These are phyloP conservation scores for Odontamblyopus rebecca DNA, from an alignment of 2,797 vertebrate species.

Conservation along the genomic window DNA sequence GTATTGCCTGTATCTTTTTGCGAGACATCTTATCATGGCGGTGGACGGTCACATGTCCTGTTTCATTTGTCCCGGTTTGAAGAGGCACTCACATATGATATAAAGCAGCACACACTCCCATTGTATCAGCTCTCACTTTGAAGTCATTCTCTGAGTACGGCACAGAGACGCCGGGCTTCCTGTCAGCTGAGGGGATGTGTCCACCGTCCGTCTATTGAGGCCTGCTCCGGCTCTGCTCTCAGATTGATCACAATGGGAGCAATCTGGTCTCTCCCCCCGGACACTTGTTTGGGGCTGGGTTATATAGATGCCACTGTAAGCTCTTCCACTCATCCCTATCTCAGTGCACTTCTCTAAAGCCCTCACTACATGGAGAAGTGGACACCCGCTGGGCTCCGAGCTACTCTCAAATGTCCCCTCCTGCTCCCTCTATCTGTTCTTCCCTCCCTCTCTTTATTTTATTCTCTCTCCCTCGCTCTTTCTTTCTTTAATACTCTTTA, in stretches of 20 bases:
- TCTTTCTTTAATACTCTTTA: constrained; percentile 44
- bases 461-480: neutral
- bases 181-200: constrained; percentile 41
- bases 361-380: constrained; percentile 39
- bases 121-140: constrained; percentile 19
- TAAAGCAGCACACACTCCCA: constrained; percentile 14
- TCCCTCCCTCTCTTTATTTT: constrained; percentile 25
- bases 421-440: neutral
- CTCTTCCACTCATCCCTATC: constrained; percentile 54
- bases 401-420: constrained; percentile 34
- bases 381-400: constrained; percentile 25
- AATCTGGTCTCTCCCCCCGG: constrained; percentile 43
- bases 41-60: constrained; percentile 3
- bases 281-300: constrained; percentile 53
- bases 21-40: neutral
- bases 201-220: constrained; percentile 52
- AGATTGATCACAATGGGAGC: constrained; percentile 63
- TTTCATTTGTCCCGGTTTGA: neutral
- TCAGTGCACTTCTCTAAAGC: constrained; percentile 54
- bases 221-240: constrained; percentile 42
- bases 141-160: constrained; percentile 20
- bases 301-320: constrained; percentile 38
- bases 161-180: constrained; percentile 12
- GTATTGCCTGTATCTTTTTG: neutral
- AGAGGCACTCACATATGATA: constrained; percentile 2